Percentiles rank a stretch among this genome's conserved stretches.
phyloP scores from a whole-genome alignment of 2,797 vertebrate species.

The Sebastes kiyomatsui region DNA sequence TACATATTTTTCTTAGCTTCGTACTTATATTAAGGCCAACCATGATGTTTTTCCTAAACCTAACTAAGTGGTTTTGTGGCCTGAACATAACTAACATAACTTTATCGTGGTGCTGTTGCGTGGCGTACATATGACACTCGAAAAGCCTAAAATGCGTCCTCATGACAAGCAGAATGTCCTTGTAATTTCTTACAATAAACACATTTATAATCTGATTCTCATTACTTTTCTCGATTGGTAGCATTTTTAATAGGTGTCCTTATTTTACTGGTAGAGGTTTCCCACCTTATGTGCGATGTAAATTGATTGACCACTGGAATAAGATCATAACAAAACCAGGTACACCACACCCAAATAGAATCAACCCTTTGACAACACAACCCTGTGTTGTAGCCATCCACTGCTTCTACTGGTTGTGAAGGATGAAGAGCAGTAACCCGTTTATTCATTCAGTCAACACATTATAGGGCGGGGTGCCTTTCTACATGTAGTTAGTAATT shows the following conservation, averaged over 20 bases:
- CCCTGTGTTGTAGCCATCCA: background rate
- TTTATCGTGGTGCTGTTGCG: too few relatives aligned
- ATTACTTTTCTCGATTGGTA: background rate
- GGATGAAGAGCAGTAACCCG: slow-evolving; percentile 31
- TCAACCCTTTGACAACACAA: background rate
- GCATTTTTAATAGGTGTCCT: background rate
- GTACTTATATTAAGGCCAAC: too few relatives aligned
- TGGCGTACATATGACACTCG: too few relatives aligned
- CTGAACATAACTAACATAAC: too few relatives aligned
- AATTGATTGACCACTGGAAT: background rate
- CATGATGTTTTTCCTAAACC: too few relatives aligned
- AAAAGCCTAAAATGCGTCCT: too few relatives aligned
- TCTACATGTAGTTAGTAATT: slow-evolving; percentile 27
- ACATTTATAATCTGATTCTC: too few relatives aligned
- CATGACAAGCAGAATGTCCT: background rate
- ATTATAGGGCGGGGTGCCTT: slow-evolving; percentile 36
- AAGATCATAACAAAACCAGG: background rate
- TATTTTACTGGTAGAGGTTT: background rate
- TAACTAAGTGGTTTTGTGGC: too few relatives aligned
- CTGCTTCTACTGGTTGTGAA: slow-evolving; percentile 29
- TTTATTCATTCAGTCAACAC: slow-evolving; percentile 46
- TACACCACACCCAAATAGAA: background rate
- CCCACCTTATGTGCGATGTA: background rate
- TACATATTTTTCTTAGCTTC: too few relatives aligned
- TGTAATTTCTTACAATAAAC: too few relatives aligned